These are phyloP conservation scores for Anorthoa munda DNA, from an alignment of 2,888 invertebrate genomes.

Conservation along the genomic window DNA sequence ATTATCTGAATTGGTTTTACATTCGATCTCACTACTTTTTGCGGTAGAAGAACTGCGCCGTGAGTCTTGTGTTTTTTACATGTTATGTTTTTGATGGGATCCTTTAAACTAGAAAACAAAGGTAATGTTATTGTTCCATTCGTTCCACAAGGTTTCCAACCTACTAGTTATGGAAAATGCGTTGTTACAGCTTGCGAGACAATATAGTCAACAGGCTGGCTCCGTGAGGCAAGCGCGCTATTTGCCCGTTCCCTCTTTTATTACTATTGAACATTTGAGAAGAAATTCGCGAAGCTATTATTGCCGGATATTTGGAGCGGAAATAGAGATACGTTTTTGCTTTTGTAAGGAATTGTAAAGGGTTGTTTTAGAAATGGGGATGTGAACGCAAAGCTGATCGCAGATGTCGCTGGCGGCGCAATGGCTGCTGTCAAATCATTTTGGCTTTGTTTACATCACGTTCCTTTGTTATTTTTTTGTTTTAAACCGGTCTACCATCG, in stretches of 20 bases:
- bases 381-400: too few species aligned
- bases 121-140: neutral
- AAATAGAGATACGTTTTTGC: neutral
- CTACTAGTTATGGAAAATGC: too few species aligned
- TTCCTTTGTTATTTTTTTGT: too few species aligned
- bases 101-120: slow-evolving; percentile 6
- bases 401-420: too few species aligned
- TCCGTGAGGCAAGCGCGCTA: neutral
- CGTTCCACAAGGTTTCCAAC: neutral
- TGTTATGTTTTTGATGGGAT: too few species aligned
- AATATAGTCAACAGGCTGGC: slow-evolving; percentile 21
- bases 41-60: too few species aligned
- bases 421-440: too few species aligned
- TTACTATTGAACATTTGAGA: slow-evolving; percentile 40
- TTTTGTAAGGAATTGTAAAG: neutral
- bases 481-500: too few species aligned
- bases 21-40: too few species aligned
- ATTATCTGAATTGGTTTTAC: too few species aligned
- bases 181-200: neutral
- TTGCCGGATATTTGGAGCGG: neutral
- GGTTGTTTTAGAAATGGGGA: neutral
- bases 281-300: slow-evolving; percentile 19
- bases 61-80: too few species aligned
- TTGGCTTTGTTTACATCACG: too few species aligned
- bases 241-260: slow-evolving; percentile 28